Evolutionary conservation across 2,888 invertebrate genomes (phyloP).

Genomic region (Physocephala rufipes): DNA sequence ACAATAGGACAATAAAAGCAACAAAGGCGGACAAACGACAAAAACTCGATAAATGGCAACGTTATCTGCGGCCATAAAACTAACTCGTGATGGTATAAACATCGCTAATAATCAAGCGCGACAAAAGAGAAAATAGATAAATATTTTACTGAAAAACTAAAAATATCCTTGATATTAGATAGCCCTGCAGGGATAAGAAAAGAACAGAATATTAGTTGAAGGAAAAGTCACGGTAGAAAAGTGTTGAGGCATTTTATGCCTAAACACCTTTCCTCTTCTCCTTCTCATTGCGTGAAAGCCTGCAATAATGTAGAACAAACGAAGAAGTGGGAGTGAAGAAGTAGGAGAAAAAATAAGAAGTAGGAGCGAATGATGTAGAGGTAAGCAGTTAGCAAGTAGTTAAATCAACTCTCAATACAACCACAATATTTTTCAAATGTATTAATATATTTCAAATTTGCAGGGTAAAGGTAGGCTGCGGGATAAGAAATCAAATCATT

Average conservation of each 20-base stretch:
- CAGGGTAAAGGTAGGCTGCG: background rate
- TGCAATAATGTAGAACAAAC: background rate
- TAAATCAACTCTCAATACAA: background rate
- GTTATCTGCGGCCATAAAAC: constrained; percentile 64
- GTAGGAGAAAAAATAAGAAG: too few species aligned
- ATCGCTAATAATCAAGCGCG: constrained; percentile 14
- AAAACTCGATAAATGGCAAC: constrained; percentile 54
- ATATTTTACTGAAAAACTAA: too few species aligned
- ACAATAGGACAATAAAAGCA: background rate
- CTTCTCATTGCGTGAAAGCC: background rate
- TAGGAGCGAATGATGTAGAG: too few species aligned
- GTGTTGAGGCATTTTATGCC: too few species aligned
- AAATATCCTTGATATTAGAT: background rate
- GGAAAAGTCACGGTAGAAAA: background rate
- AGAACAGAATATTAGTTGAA: background rate
- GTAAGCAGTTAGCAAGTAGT: too few species aligned
- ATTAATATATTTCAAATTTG: background rate
- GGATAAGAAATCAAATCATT: constrained; percentile 11
- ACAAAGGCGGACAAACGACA: background rate
- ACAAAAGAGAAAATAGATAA: background rate
- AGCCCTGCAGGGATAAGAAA: background rate
- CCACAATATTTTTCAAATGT: constrained; percentile 1
- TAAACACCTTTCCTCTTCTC: background rate
- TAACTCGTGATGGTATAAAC: constrained; percentile 55
- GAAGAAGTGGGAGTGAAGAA: background rate